Base-by-base conservation (phyloP, 2,888 invertebrate species). In the Ennomos fuscantarius region DNA sequence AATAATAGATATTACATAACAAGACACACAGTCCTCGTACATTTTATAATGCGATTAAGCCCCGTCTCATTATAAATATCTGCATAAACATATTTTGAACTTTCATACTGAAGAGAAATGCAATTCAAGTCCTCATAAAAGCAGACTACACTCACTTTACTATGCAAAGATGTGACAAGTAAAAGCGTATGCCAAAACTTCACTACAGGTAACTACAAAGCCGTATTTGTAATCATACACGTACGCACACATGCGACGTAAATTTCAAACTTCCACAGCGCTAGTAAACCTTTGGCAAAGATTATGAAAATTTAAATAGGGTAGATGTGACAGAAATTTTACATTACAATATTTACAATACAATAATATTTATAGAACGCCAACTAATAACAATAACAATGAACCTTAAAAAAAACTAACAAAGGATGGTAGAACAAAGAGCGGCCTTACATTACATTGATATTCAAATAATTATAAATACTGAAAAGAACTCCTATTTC, bases 251-350 rank as follows among this genome's bases (percentile, higher is more conserved):
- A 36, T 39, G 34, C 49, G 55, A 10, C 8, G 8, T 41, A 53
- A 47, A 64, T 63, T 66, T 57, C 40, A 60, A 64, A 67, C 67
- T 65, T 67, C 53, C 53, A 64, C 65, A 47, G 35, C 44, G 56
- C 52, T 37, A 45, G 49, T 57, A 53, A 67, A 61, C 61, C 60
- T 54, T 48, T 44, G 39, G 45, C 40, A 48, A 36, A 63, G 65
- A 63, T 32, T 41, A 34, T 2, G 33, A 8, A 13, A 12, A 24
- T 48, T 36, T 34, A 45, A 36, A 32, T 37, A 9, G 13, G 41
- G 13, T 8, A 45, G 53, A 47, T 36, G 34, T 1, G 34, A 31
- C 40, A 11, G 0, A 24, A n/a, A 5, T 24, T 24, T 24, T 24
- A 24, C 24, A 24, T 24, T 6, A 24, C 6, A 24, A 1, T 0